These are phyloP conservation scores for Accipiter virgatus DNA, from an alignment of 2,113 vertebrate genomes.

Conservation along the genomic window DNA sequence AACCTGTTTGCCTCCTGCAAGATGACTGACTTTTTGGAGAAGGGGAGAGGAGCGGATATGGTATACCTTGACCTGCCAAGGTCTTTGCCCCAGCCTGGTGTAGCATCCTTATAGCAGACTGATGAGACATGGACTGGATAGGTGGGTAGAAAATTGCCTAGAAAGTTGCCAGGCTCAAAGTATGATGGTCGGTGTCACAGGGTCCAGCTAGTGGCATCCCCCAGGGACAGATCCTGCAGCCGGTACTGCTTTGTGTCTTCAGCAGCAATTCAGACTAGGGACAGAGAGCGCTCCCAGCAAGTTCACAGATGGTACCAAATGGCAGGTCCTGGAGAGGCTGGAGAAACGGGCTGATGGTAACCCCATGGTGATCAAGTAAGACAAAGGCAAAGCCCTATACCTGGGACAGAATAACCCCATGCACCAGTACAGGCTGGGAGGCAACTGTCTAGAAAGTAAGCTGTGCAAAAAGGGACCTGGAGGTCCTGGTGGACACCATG, in stretches of 20 bases:
- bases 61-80: not conserved
- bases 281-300: accelerated
- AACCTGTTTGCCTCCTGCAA: not conserved
- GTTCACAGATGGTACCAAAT: not conserved
- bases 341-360: not conserved
- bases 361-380: not conserved
- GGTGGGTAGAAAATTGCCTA: not conserved
- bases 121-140: not conserved
- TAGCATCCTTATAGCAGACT: not conserved
- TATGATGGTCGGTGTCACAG: too few species aligned
- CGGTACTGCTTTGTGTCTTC: not conserved
- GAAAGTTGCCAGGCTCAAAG: not conserved
- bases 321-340: not conserved
- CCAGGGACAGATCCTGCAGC: not conserved
- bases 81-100: not conserved
- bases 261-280: not conserved
- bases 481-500: not conserved
- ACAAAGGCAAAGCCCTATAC: not conserved
- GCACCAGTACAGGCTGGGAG: not conserved
- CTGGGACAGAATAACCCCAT: not conserved
- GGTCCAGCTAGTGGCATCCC: not conserved
- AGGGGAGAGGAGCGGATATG: accelerated
- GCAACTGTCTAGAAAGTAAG: not conserved
- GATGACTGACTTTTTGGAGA: not conserved
- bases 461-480: not conserved